Percentiles rank a stretch among this genome's conserved stretches.
These are phyloP conservation scores for Troides helena DNA, from an alignment of 2,888 invertebrate species.

Conservation along the genomic window DNA sequence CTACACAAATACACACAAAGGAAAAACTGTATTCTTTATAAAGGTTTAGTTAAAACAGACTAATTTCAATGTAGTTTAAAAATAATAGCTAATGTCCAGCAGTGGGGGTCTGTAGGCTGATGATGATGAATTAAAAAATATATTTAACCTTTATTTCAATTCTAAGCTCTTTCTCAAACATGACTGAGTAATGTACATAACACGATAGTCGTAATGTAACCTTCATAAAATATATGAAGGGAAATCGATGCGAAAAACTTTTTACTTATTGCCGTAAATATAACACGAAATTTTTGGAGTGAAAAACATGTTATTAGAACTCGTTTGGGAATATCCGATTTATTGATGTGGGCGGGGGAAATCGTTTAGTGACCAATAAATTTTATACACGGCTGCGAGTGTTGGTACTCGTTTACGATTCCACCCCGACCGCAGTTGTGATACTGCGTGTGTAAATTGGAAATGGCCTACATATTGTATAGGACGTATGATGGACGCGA, in stretches of 20 bases:
- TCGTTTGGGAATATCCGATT: slow-evolving; percentile 31
- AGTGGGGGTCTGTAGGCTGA: too few species aligned
- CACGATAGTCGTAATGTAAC: neutral
- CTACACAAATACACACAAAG: too few species aligned
- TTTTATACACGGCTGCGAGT: slow-evolving; percentile 31
- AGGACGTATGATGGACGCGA: slow-evolving; percentile 6
- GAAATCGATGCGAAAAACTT: slow-evolving; percentile 2
- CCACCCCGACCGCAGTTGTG: slow-evolving; percentile 30
- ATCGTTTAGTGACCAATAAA: slow-evolving; percentile 32
- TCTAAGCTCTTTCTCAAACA: too few species aligned
- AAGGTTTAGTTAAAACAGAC: too few species aligned
- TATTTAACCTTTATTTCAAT: too few species aligned
- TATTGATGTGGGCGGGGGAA: slow-evolving; percentile 30
- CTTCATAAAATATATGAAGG: neutral
- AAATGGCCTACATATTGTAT: slow-evolving; percentile 26
- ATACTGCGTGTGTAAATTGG: slow-evolving; percentile 31
- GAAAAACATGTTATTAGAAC: slow-evolving; percentile 31
- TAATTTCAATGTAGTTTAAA: too few species aligned
- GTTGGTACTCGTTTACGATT: slow-evolving; percentile 30
- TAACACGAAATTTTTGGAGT: slow-evolving; percentile 18
- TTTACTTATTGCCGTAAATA: slow-evolving; percentile 13
- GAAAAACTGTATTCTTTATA: too few species aligned
- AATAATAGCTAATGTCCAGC: too few species aligned
- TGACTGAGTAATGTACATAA: neutral
- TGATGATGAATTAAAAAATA: too few species aligned